Base-by-base conservation (phyloP, 2,113 vertebrate species). In the Phylloscopus trochilus region DNA sequence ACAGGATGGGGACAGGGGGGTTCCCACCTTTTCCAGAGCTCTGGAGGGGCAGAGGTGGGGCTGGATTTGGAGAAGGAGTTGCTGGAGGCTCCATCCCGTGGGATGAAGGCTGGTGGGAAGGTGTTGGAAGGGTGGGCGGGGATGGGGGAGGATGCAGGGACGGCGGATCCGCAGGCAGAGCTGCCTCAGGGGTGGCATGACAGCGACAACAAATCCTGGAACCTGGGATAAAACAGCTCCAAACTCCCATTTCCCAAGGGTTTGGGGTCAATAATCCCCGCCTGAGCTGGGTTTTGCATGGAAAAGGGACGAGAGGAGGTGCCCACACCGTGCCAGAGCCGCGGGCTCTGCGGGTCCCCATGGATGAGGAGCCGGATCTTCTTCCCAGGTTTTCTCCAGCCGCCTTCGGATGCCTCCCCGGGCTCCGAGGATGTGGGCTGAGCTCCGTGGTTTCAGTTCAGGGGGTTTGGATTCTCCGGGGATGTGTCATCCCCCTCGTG, bases 381-480 rank as follows among this genome's bases (percentile, higher is more conserved):
- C 75, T 47, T 72, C 46, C 2, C 13, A n/a, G 55, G 23, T 62
- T 83, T 62, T 52, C 85, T 91, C 67, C 52, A 83, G 49, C 78
- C 8, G 21, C 91, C 81, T 81, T 33, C 24, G 8, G 77, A 89
- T 66, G 56, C 74, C 30, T 89, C 81, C 86, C 46, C 2, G 0
- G 70, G 75, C 75, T 70, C 52, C 22, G 27, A n/a, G 85, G 94
- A 49, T 41, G 93, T 95, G 93, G 93, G 95, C 91, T 92, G 95
- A 95, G 87, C 91, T 91, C 77, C 14, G 91, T 43, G 94, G 51
- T 83, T 97, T 83, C 46, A 8, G 43, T 30, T 83, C 30, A 10
- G 93, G 75, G 75, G 58, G 33, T 83, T 16, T 86, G 96, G 94
- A 91, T 95, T 80, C 94, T 93, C 95, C 60, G 4, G 92, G 90